Percentiles rank a stretch among this genome's conserved stretches.
phyloP scores from a whole-genome alignment of 2,888 invertebrate genomes.

The Pollenia angustigena region DNA sequence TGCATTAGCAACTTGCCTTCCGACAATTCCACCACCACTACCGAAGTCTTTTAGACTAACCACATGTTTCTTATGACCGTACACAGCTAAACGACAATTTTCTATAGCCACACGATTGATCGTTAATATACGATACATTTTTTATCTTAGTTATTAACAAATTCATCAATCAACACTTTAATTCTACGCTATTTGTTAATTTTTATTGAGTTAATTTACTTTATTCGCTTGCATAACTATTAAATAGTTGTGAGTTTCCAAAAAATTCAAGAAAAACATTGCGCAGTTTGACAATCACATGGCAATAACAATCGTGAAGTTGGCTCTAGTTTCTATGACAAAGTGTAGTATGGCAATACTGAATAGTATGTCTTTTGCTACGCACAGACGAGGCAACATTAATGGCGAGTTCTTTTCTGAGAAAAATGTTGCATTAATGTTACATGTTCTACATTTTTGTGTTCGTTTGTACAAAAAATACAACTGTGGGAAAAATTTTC shows the following conservation, averaged over 20 bases:
- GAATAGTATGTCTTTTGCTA: background rate
- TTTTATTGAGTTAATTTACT: slow-evolving; percentile 73
- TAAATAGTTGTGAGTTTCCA: slow-evolving; percentile 8
- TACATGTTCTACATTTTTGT: too few species aligned
- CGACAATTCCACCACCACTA: slow-evolving; percentile 32
- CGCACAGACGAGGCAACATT: background rate
- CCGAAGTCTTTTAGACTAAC: slow-evolving; percentile 10
- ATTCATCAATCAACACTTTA: slow-evolving; percentile 13
- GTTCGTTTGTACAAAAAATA: too few species aligned
- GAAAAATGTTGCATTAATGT: too few species aligned
- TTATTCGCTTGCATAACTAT: slow-evolving; percentile 79
- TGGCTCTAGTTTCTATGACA: slow-evolving; percentile 23
- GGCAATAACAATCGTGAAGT: slow-evolving; percentile 62
- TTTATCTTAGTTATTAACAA: slow-evolving; percentile 44
- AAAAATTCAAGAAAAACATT: slow-evolving; percentile 61
- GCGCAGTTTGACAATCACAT: slow-evolving; percentile 69
- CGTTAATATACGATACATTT: slow-evolving; percentile 81
- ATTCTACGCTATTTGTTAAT: slow-evolving; percentile 35
- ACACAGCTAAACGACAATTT: slow-evolving; percentile 76
- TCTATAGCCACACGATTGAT: slow-evolving; percentile 78
- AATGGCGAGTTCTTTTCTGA: too few species aligned
- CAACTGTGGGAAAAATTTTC: too few species aligned
- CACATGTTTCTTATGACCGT: slow-evolving; percentile 61
- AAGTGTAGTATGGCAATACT: slow-evolving; percentile 6
- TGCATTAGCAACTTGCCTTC: slow-evolving; percentile 73